Evolutionary conservation across 1,140 invertebrate genomes (phyloP), one percentile per base, ranked within the genome.

Genomic region (Anthonomus grandis): DNA sequence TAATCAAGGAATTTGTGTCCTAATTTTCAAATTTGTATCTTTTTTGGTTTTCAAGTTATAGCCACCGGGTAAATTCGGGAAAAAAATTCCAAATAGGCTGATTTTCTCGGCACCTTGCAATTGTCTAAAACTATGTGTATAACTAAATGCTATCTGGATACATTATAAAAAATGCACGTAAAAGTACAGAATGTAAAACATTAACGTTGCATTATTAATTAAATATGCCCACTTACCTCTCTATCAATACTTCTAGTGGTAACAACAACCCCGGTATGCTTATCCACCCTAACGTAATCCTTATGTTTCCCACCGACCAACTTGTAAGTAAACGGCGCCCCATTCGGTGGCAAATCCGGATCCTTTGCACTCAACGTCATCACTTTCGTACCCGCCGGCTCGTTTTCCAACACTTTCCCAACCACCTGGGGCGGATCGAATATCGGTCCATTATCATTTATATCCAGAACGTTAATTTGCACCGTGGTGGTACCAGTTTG

Each of bases 391-490:
- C 86, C 88, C 2, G 86, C 79, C 0, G 90, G 88, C 74, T 93
- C 89, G 70, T 96, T 95, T 77, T 98, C 95, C 31, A 81, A 81
- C 0, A 97, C 83, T 61, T 87, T 85, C 0, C 89, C 93, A 1
- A 64, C 49, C 19, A 55, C 49, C 27, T 84, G 82, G 0, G 81
- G 74, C 0, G 85, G 74, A 48, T 88, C 84, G 66, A 98, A 94
- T 4, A 84, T 72, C 0, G 95, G 95, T 0, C 89, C 91, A 70
- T 97, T 97, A 64, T 98, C 95, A 72, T 97, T 97, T 6, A 96
- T 81, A 73, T 98, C 95, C 9, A 82, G 78, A 1, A 97, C 61
- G 22, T 80, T 77, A 38, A 95, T 84, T 66, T 83, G 85, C 0
- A 96, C 86, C 1, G 82, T 85, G 2, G 91, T 81, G 3, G 89